Percentiles rank a stretch among this genome's conserved stretches.
These are phyloP conservation scores for Shargacucullia verbasci DNA, from an alignment of 2,888 invertebrate genomes.

Conservation along the genomic window DNA sequence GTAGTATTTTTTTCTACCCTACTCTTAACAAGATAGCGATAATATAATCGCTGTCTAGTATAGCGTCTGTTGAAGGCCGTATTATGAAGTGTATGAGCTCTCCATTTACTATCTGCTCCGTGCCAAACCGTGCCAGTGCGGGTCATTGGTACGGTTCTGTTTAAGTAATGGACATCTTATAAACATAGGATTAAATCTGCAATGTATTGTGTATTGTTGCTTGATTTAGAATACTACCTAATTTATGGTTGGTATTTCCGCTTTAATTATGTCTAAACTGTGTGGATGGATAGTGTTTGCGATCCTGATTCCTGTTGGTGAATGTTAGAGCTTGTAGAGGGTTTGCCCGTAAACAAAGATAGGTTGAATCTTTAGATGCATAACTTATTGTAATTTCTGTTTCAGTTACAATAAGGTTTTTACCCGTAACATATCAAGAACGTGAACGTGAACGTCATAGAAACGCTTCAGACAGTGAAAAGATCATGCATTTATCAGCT, in stretches of 20 bases:
- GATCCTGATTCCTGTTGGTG: constrained; percentile 16
- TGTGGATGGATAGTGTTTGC: constrained; percentile 6
- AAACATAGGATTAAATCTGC: constrained; percentile 32
- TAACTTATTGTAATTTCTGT: too few species aligned
- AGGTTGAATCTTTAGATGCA: too few species aligned
- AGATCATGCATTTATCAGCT: too few species aligned
- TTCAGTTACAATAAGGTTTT: too few species aligned
- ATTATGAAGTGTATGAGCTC: not conserved
- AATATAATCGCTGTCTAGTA: too few species aligned
- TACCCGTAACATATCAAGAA: too few species aligned
- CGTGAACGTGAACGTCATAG: too few species aligned
- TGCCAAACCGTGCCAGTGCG: constrained; percentile 2
- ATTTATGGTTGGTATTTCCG: constrained; percentile 16
- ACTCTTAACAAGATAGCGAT: too few species aligned
- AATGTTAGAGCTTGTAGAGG: not conserved
- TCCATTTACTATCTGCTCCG: constrained; percentile 16
- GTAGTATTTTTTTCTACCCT: too few species aligned
- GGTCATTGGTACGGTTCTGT: constrained; percentile 42
- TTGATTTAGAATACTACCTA: constrained; percentile 30
- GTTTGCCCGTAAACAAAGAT: too few species aligned
- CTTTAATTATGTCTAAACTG: constrained; percentile 19
- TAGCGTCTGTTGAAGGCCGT: too few species aligned
- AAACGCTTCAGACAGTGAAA: too few species aligned
- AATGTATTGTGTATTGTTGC: constrained; percentile 25
- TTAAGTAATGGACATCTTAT: constrained; percentile 44